These are phyloP conservation scores for Grammomys surdaster DNA, from an alignment of 2,113 vertebrate genomes.

Conservation along the genomic window DNA sequence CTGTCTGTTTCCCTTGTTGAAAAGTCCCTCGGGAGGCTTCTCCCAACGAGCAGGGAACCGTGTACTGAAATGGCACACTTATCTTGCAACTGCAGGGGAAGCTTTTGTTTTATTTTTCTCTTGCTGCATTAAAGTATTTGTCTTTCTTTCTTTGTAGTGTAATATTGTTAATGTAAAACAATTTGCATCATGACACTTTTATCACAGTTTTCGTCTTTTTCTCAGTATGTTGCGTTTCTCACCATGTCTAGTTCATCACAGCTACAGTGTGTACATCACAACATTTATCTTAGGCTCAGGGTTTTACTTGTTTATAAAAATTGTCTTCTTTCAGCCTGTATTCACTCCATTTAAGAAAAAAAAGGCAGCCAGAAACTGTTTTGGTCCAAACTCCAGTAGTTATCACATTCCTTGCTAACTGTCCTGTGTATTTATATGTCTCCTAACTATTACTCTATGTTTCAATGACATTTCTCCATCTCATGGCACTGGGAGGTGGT, in stretches of 20 bases:
- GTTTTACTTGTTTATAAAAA: constrained; percentile 87
- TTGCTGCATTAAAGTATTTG: constrained; percentile 80
- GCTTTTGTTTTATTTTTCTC: constrained; percentile 80
- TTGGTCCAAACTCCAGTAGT: constrained; percentile 76
- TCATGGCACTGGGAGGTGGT: constrained; percentile 72
- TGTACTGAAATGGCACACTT: constrained; percentile 58
- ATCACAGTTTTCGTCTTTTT: constrained; percentile 81
- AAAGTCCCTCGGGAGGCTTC: constrained; percentile 52
- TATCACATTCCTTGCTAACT: constrained; percentile 74
- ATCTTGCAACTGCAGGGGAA: constrained; percentile 69
- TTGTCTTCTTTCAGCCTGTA: constrained; percentile 86
- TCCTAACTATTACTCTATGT: constrained; percentile 78
- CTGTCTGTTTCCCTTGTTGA: not conserved
- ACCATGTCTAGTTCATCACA: constrained; percentile 81
- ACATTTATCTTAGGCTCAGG: constrained; percentile 86
- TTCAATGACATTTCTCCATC: constrained; percentile 80
- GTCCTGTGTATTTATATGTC: constrained; percentile 79
- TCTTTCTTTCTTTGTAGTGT: constrained; percentile 80
- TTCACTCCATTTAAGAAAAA: constrained; percentile 86
- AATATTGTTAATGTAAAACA: constrained; percentile 81
- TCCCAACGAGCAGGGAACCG: constrained; percentile 15
- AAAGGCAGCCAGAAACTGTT: constrained; percentile 84
- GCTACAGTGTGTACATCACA: constrained; percentile 87
- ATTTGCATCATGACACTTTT: constrained; percentile 77
- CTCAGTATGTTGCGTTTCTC: constrained; percentile 78